Evolutionary conservation across 2,113 vertebrate species (phyloP).

Genomic region (Panurus biarmicus): DNA sequence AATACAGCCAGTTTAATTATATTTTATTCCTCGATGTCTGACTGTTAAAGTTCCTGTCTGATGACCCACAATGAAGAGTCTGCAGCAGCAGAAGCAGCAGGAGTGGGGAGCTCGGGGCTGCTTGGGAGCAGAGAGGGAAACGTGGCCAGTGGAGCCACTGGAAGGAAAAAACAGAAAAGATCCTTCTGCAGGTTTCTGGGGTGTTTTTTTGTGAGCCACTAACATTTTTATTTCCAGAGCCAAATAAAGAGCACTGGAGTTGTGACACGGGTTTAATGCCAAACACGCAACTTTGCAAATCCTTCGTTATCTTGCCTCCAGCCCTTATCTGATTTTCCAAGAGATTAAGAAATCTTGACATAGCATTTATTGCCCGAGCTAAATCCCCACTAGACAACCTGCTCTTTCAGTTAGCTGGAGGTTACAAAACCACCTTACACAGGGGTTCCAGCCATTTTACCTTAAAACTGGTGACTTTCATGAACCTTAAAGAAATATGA

Average conservation of each 20-base stretch:
- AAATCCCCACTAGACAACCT: background rate
- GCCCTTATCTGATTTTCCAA: conserved; percentile 38
- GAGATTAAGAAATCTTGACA: conserved; percentile 54
- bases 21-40: background rate
- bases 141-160: background rate
- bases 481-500: background rate
- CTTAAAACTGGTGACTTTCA: background rate
- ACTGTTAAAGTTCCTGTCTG: background rate
- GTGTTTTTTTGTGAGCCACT: background rate
- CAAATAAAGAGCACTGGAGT: background rate
- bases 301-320: background rate
- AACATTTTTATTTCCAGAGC: background rate
- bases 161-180: accelerated
- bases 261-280: background rate
- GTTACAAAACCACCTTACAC: background rate
- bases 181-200: background rate
- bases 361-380: background rate
- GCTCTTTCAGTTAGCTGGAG: background rate
- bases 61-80: accelerated
- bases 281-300: background rate
- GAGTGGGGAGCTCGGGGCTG: too few relatives aligned
- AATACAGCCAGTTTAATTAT: background rate
- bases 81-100: accelerated
- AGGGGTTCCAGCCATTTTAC: background rate
- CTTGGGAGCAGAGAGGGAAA: background rate